Evolutionary conservation across 2,797 vertebrate genomes (phyloP).

Genomic region (Nyctibius grandis): DNA sequence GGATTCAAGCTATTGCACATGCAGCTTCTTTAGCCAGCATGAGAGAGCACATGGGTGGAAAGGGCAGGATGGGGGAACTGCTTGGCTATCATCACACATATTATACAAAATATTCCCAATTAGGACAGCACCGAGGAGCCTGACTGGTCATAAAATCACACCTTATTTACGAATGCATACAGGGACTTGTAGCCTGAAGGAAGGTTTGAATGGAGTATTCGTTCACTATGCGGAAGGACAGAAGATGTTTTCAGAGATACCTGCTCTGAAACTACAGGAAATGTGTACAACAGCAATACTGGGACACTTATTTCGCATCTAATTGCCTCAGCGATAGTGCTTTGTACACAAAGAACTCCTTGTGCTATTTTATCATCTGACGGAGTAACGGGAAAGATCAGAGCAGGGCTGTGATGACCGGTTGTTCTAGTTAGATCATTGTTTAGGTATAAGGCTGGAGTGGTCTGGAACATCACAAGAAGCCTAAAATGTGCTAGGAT

Average conservation of each 20-base stretch:
- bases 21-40: neutral
- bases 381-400: neutral
- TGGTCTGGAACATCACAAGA: neutral
- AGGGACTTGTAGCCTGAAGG: neutral
- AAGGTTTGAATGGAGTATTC: neutral
- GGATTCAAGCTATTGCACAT: neutral
- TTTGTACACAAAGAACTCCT: constrained; percentile 26
- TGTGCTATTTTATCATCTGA: neutral
- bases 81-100: accelerated
- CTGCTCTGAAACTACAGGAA: neutral
- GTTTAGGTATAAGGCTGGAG: neutral
- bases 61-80: neutral
- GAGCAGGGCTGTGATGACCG: neutral
- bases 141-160: neutral
- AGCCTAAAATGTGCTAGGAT: neutral
- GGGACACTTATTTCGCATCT: neutral
- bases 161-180: neutral
- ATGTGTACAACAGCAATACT: neutral
- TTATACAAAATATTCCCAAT: neutral
- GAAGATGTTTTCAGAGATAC: neutral
- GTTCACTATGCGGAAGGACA: neutral
- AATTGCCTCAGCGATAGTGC: neutral
- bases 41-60: neutral
- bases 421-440: neutral
- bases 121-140: neutral